A percentile compares a stretch with the other conserved stretches of the same genome.
Conservation (phyloP, 2,797 vertebrate species). For the Danio albolineatus region DNA sequence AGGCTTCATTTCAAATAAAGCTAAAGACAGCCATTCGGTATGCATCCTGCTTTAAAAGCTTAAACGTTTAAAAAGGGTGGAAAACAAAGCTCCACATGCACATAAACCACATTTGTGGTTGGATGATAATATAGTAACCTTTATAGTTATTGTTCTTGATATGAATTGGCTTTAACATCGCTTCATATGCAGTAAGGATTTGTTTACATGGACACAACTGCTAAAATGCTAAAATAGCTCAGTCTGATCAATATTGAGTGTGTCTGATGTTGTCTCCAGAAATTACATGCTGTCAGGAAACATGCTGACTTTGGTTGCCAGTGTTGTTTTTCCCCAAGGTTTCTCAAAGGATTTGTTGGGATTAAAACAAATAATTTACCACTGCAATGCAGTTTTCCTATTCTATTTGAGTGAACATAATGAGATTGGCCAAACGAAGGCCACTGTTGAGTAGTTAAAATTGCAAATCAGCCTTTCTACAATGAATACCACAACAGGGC, state of each 20-base stretch:
- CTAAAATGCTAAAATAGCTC: conserved; percentile 23
- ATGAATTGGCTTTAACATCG: background rate
- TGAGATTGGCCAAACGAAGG: background rate
- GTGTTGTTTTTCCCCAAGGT: background rate
- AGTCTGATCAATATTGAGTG: background rate
- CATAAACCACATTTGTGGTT: too few relatives aligned
- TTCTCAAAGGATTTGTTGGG: background rate
- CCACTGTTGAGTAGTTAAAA: background rate
- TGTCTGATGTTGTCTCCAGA: conserved; percentile 11
- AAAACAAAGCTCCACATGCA: too few relatives aligned
- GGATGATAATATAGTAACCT: too few relatives aligned
- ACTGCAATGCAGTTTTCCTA: background rate
- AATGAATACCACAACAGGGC: conserved; percentile 43
- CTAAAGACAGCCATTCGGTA: too few relatives aligned
- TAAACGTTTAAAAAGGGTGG: too few relatives aligned
- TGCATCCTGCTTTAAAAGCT: too few relatives aligned
- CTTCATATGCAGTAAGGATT: conserved; percentile 17
- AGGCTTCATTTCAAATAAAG: too few relatives aligned
- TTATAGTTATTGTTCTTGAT: background rate
- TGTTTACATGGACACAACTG: conserved; percentile 34
- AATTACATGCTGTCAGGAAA: conserved; percentile 2
- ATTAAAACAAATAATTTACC: background rate
- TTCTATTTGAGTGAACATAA: conserved; percentile 14
- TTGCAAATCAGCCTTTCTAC: background rate
- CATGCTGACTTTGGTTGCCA: background rate